phyloP scores from a whole-genome alignment of 2,888 invertebrate species.

The Cheilosia grossa region DNA sequence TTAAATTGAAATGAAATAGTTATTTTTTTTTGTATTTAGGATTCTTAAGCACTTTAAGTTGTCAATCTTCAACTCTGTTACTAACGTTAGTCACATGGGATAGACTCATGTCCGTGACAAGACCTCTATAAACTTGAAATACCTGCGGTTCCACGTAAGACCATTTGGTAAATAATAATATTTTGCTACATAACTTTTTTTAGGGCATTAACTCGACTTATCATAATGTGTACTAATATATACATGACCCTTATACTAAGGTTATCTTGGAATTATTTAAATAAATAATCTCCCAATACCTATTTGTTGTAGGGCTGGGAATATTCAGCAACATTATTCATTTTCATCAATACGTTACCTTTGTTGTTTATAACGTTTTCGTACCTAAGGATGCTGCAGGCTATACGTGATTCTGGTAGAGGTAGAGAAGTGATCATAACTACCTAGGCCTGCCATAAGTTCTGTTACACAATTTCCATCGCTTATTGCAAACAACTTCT shows the following conservation, averaged over 20 bases:
- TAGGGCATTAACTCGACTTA: constrained; percentile 84
- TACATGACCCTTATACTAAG: constrained; percentile 86
- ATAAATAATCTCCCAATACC: background rate
- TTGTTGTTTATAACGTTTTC: constrained; percentile 85
- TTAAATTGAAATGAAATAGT: background rate
- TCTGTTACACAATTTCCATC: too few relatives aligned
- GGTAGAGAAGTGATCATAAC: constrained; percentile 85
- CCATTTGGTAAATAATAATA: background rate
- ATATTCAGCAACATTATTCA: constrained; percentile 85
- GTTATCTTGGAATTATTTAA: constrained; percentile 76
- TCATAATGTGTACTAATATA: constrained; percentile 84
- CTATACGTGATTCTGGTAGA: constrained; percentile 85
- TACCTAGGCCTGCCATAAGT: too few relatives aligned
- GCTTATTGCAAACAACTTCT: too few relatives aligned
- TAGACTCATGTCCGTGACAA: constrained; percentile 86
- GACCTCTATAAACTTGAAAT: constrained; percentile 83
- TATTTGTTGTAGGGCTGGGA: constrained; percentile 84
- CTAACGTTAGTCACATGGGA: constrained; percentile 86
- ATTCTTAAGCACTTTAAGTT: constrained; percentile 85
- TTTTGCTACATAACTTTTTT: constrained; percentile 47
- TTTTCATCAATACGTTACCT: constrained; percentile 85
- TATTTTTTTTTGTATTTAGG: constrained; percentile 80
- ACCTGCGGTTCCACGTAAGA: constrained; percentile 79
- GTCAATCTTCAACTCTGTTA: constrained; percentile 86
- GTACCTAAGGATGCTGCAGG: constrained; percentile 85